phyloP scores from a whole-genome alignment of 2,797 vertebrate genomes.

The Oryzias dopingdopingensis region DNA sequence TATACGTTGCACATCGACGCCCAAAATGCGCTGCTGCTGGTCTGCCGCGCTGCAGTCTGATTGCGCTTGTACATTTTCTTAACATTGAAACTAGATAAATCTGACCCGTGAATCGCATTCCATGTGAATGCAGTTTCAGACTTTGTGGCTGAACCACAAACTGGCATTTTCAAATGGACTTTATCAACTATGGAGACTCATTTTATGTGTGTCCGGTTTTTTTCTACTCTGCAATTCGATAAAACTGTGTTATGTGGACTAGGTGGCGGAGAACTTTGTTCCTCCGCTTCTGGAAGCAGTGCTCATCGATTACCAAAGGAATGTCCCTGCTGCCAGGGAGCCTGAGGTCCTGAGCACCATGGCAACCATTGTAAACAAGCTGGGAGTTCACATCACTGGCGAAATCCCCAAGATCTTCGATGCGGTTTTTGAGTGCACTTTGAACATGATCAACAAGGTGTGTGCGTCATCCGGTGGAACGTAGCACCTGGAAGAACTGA shows the following conservation, averaged over 20 bases:
- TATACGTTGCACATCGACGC: too few species aligned
- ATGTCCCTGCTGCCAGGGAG: conserved; percentile 93
- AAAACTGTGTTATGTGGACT: conserved; percentile 9
- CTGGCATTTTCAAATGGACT: too few species aligned
- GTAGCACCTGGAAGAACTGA: accelerated
- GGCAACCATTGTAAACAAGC: conserved; percentile 98
- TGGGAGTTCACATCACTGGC: conserved; percentile 93
- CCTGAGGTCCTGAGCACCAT: conserved; percentile 99
- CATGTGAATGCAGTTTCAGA: too few species aligned
- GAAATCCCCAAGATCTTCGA: conserved; percentile 99
- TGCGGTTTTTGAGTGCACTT: conserved; percentile 97
- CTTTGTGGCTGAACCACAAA: too few species aligned
- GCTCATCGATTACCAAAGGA: conserved; percentile 98
- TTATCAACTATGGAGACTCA: too few species aligned
- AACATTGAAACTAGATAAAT: too few species aligned
- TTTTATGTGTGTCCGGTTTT: too few species aligned
- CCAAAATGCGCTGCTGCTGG: too few species aligned
- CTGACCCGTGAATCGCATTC: too few species aligned
- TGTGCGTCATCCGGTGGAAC: background rate
- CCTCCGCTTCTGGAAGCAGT: conserved; percentile 94
- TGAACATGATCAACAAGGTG: conserved; percentile 99
- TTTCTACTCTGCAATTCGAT: too few species aligned
- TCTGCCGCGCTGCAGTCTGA: too few species aligned
- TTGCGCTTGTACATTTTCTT: too few species aligned
- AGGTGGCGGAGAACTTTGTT: conserved; percentile 97